Evolutionary conservation across 2,113 vertebrate genomes (phyloP).

Genomic region (Leiothrix lutea): DNA sequence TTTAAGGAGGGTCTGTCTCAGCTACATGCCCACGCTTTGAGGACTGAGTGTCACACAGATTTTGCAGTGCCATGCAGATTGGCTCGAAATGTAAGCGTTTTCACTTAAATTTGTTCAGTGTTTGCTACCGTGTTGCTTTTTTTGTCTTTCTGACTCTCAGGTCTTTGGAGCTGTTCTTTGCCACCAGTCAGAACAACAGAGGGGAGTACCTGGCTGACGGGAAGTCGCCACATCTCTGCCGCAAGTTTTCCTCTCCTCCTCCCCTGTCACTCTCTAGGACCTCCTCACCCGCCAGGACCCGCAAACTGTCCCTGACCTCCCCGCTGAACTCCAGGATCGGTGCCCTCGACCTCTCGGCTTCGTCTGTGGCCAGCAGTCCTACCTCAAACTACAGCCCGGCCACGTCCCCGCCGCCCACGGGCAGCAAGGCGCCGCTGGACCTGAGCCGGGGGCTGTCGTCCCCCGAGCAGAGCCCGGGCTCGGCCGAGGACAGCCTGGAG

Average conservation of each 20-base stretch:
- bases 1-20: background rate
- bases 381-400: conserved; percentile 79
- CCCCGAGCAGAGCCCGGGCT: conserved; percentile 84
- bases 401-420: conserved; percentile 79
- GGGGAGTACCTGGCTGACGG: conserved; percentile 86
- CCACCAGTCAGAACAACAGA: conserved; percentile 89
- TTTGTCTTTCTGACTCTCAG: conserved; percentile 63
- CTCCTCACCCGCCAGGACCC: conserved; percentile 87
- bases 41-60: background rate
- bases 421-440: conserved; percentile 78
- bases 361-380: conserved; percentile 79
- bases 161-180: conserved; percentile 96
- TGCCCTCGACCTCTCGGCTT: conserved; percentile 85
- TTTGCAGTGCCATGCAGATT: background rate
- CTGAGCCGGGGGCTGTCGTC: conserved; percentile 81
- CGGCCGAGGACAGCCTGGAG: conserved; percentile 79
- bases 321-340: conserved; percentile 84
- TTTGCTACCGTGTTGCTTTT: background rate
- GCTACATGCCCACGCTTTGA: background rate
- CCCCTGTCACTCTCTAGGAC: conserved; percentile 88
- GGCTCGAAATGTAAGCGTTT: background rate
- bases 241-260: conserved; percentile 96
- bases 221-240: conserved; percentile 90
- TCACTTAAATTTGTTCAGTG: background rate
- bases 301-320: conserved; percentile 93